Evolutionary conservation across 2,888 invertebrate species (phyloP).

Genomic region (Orthosia gracilis): DNA sequence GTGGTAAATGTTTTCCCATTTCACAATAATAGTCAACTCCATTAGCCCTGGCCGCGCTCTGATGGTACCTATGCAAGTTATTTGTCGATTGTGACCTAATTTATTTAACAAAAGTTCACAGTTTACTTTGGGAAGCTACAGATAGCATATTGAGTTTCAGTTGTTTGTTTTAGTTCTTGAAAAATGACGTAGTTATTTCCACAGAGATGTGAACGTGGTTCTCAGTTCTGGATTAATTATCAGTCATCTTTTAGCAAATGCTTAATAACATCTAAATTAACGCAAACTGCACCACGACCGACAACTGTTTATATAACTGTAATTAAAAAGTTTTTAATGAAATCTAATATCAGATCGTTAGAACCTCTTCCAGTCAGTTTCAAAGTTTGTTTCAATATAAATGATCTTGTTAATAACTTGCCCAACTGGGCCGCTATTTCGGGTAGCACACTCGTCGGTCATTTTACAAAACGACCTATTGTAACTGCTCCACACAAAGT

Average conservation of each 20-base stretch:
- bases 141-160: slow-evolving; percentile 23
- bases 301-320: slow-evolving; percentile 47
- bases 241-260: not conserved
- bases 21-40: slow-evolving; percentile 48
- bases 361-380: slow-evolving; percentile 57
- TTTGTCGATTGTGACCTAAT: slow-evolving; percentile 59
- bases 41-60: slow-evolving; percentile 49
- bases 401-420: slow-evolving; percentile 70
- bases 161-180: slow-evolving; percentile 5
- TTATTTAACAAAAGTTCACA: slow-evolving; percentile 44
- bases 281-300: slow-evolving; percentile 15
- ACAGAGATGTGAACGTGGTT: not conserved
- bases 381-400: slow-evolving; percentile 70
- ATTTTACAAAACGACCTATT: slow-evolving; percentile 52
- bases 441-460: slow-evolving; percentile 49
- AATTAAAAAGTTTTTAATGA: slow-evolving; percentile 68
- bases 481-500: slow-evolving; percentile 51
- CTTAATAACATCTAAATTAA: slow-evolving; percentile 1
- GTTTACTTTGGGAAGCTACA: slow-evolving; percentile 24
- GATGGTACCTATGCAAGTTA: slow-evolving; percentile 53
- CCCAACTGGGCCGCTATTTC: slow-evolving; percentile 61
- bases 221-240: slow-evolving; percentile 23
- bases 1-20: slow-evolving; percentile 42
- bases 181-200: not conserved
- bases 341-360: slow-evolving; percentile 65